Conservation (phyloP, 1,140 invertebrate species). For the Sinella curviseta region DNA sequence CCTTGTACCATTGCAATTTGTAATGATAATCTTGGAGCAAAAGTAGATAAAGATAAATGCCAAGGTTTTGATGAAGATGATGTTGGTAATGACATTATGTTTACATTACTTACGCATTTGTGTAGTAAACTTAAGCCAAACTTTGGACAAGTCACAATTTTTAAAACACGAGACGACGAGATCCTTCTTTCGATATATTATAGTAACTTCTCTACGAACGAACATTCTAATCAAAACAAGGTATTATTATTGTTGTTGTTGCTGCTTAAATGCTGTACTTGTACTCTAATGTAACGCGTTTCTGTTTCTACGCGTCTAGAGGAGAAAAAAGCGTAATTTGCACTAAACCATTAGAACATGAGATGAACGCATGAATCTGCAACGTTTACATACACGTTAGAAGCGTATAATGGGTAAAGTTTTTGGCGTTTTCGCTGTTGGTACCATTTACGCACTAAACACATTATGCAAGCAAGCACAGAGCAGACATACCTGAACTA, state of each 20-base stretch:
- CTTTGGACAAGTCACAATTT: not conserved
- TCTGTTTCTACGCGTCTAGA: too few species aligned
- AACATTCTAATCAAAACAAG: conserved; percentile 1
- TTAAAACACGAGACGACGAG: too few species aligned
- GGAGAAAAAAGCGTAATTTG: not conserved
- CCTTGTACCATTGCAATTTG: not conserved
- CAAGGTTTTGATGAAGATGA: conserved; percentile 4
- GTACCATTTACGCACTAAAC: too few species aligned
- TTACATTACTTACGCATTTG: not conserved
- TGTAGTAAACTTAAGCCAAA: not conserved
- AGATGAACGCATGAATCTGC: too few species aligned
- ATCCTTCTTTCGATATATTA: not conserved
- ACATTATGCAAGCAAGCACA: too few species aligned
- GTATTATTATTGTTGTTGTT: not conserved
- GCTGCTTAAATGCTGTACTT: too few species aligned
- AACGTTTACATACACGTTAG: not conserved
- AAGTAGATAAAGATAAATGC: not conserved
- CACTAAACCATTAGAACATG: not conserved
- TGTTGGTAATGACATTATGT: conserved; percentile 2
- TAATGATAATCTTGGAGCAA: not conserved
- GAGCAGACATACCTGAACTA: not conserved
- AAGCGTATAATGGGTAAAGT: not conserved
- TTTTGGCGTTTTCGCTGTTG: too few species aligned
- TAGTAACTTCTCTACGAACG: too few species aligned
- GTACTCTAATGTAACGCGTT: too few species aligned